Conservation (phyloP, 2,888 invertebrate genomes). For the Augochlorella aurata region DNA sequence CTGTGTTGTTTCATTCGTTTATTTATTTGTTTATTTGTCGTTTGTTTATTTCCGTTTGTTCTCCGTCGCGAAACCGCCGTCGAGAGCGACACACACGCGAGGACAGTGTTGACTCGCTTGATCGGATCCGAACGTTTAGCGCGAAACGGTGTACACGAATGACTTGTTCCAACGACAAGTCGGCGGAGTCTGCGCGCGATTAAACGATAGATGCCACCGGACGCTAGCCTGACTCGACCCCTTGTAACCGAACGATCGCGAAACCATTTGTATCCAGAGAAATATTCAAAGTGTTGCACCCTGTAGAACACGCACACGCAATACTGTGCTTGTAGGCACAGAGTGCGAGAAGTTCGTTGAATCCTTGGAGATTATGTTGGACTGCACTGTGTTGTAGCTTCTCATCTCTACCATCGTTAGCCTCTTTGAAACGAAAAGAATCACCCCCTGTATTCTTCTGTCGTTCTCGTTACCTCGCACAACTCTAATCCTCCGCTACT, state of each 20-base stretch:
- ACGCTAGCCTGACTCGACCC: not conserved
- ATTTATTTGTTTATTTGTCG: not conserved
- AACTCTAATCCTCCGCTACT: slow-evolving; percentile 12
- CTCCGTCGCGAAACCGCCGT: not conserved
- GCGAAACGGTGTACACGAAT: no score
- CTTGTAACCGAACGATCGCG: not conserved
- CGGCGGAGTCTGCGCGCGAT: not conserved
- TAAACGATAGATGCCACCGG: not conserved
- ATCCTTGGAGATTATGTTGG: not conserved
- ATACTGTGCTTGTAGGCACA: not conserved
- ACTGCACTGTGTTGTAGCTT: slow-evolving; percentile 2
- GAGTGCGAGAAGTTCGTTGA: slow-evolving; percentile 2
- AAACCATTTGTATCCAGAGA: not conserved
- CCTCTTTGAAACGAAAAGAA: slow-evolving; percentile 8
- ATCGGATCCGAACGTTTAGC: not conserved
- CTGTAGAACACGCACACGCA: slow-evolving; percentile 1
- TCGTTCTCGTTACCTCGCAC: slow-evolving; percentile 17
- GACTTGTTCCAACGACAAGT: no score
- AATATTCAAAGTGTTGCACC: slow-evolving; percentile 6
- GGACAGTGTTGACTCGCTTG: not conserved
- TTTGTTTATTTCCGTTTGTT: not conserved
- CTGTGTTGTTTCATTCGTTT: not conserved
- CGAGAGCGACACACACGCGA: not conserved
- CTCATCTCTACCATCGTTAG: not conserved
- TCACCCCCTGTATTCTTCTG: slow-evolving; percentile 3